Evolutionary conservation across 2,113 vertebrate genomes (phyloP).

Genomic region (Sylvia atricapilla): DNA sequence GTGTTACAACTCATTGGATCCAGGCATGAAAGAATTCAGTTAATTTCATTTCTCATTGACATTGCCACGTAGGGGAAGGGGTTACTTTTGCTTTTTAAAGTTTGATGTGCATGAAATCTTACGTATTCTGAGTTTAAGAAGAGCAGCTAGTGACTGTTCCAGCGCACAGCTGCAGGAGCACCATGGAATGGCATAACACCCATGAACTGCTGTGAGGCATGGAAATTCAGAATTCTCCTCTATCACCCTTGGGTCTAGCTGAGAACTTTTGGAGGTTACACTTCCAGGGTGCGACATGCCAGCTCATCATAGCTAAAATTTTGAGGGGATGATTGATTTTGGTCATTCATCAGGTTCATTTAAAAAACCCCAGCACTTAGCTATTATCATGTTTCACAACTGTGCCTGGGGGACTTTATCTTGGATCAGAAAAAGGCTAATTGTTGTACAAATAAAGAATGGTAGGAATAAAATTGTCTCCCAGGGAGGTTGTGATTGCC

Average conservation of each 20-base stretch:
- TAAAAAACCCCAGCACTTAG: neutral
- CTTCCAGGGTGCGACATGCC: neutral
- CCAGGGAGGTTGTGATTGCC: slow-evolving; percentile 17
- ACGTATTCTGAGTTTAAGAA: neutral
- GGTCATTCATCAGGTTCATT: neutral
- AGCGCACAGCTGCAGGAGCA: neutral
- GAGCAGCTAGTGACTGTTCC: neutral
- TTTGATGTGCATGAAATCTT: neutral
- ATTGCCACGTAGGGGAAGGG: neutral
- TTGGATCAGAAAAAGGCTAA: slow-evolving; percentile 30
- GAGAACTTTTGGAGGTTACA: neutral
- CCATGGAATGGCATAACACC: neutral
- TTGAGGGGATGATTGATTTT: neutral
- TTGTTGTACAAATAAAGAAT: slow-evolving; percentile 30
- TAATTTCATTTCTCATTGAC: neutral
- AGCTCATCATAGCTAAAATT: neutral
- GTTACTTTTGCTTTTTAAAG: neutral
- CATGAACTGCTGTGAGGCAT: neutral
- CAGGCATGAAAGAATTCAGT: neutral
- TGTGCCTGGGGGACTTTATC: slow-evolving; percentile 12
- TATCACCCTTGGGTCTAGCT: neutral
- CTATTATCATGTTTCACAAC: neutral
- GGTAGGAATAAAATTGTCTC: neutral
- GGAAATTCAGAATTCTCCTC: neutral
- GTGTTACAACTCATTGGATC: neutral